Evolutionary conservation across 2,888 invertebrate genomes (phyloP), one percentile per base, ranked within the genome.

Genomic region (Aricia artaxerxes): DNA sequence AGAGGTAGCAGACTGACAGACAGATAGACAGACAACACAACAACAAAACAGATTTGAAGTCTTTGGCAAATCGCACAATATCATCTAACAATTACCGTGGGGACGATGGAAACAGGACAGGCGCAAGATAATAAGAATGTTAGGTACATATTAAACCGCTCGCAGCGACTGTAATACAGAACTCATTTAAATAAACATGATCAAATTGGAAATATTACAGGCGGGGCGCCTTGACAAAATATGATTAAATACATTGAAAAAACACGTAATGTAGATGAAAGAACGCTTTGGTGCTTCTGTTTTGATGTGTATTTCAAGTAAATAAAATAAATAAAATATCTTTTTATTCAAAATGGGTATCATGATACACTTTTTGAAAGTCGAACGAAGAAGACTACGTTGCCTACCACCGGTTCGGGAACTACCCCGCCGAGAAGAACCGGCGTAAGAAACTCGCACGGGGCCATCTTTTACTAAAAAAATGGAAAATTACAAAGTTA

Each of bases 131-230:
- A 92, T 92, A 92, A 91, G 89, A 89, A 86, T 89, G 89, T 91
- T 87, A 86, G 85, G 88, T 90, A 90, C 90, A 92, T 91, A 92
- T 93, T 92, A 92, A 92, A 88, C 84, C 86, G 85, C 75, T 44
- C 81, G 82, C 82, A 82, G 85, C 88, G 86, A 86, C 89, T 88
- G 91, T 89, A 88, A 90, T 88, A 92, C 91, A 90, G 88, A 89
- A 87, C 89, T 92, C 90, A 93, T 94, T 93, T 94, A 88, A 92
- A 94, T 94, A 93, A 87, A 94, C 93, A 93, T 88, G 91, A 90
- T 90, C 89, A 91, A 93, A 94, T 94, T 93, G 94, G 93, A 92
- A 92, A 91, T 92, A 93, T 91, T 89, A 90, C 90, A 3, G 57
- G 85, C 79, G 78, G 81, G 81, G 83, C 80, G 78, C 82, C 75